Base-by-base conservation (phyloP, 2,888 invertebrate genomes). In the Perizoma affinitatum region DNA sequence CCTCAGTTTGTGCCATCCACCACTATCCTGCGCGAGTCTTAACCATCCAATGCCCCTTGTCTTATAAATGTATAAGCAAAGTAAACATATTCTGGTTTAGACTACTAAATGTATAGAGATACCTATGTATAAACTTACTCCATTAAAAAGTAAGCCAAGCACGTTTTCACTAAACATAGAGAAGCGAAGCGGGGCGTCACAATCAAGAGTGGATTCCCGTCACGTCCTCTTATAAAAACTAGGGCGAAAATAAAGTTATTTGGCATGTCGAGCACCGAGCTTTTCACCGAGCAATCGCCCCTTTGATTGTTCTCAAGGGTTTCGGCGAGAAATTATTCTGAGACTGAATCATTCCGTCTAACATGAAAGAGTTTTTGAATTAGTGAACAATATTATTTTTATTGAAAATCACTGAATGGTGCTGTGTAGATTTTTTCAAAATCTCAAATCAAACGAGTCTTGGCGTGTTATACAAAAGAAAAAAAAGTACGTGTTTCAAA, bases 171-270 rank as follows among this genome's bases (percentile, higher is more conserved):
- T 62, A 54, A 62, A 54, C 61, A 61, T 46, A 46, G 22, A 22
- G 1, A 42, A 53, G 40, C n/a, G 40, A 41, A 53, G 33, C 22
- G 1, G 7, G 38, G 53, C 49, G 47, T 53, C 57, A 58, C 57
- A 57, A 61, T 57, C 58, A 58, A 46, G 50, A 5, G 4, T 42
- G 45, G 43, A 64, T 64, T 64, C 63, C 7, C 40, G 47, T 57
- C 63, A 64, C 63, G 63, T 60, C 5, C 46, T 53, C 54, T 49
- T 57, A 49, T 59, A 63, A 64, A 63, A 64, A 64, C 63, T 60
- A 45, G 56, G 60, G 51, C 51, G 60, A 60, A 58, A 64, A 64
- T 64, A 64, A 64, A 64, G 63, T 64, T 64, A 64, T 64, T 64
- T 60, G 63, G 63, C 57, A 60, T 64, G 63, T 60, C 63, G 60